Evolutionary conservation across 64 coral and sea anemone species (phyloP), one percentile per base, ranked within the genome.

Genomic region (Orbicella faveolata): DNA sequence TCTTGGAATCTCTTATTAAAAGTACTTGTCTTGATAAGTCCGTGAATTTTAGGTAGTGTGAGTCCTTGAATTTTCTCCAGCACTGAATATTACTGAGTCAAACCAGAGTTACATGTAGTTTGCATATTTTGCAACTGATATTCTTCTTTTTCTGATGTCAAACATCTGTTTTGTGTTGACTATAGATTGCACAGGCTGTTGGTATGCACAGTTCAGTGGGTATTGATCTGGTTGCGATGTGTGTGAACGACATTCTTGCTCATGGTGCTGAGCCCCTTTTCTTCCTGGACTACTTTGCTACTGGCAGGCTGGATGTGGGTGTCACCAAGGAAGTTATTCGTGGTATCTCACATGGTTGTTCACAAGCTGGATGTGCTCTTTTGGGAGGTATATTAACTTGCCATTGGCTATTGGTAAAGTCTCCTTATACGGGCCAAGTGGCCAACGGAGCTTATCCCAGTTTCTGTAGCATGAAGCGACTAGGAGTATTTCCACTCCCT

Each of bases 201-300:
- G 86, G 89, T 34, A 55, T 69, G n/a, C 96, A 98, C 87, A 67
- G 76, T 65, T 87, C 96, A 69, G 80, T 98, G 35, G 96, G 96
- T 52, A 94, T 94, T 65, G 96, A 98, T 78, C 81, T 98, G 26
- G 96, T 98, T 51, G 96, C 92, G 33, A 98, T 98, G 96, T 98
- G 96, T 51, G 96, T 98, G 13, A 98, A 98, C 89, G 96, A 98
- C 69, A 98, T 98, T 23, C 67, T 98, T 34, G 96, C 96, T 4
- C 96, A 98, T 87, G 96, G 96, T 63, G 96, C 96, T 6, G 96
- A 98, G 57, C 96, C 96, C 4, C 64, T 98, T 3, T 98, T 83
- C 63, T 98, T 98, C 76, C 93, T 98, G 52, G 96, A 98, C 59
- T 98, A 98, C 65, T 98, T 98, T 87, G 92, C 96, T 3, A 94